A percentile compares a stretch with the other conserved stretches of the same genome.
These are phyloP conservation scores for Actinia equina DNA, from an alignment of 64 coral and sea anemone genomes.

Conservation along the genomic window DNA sequence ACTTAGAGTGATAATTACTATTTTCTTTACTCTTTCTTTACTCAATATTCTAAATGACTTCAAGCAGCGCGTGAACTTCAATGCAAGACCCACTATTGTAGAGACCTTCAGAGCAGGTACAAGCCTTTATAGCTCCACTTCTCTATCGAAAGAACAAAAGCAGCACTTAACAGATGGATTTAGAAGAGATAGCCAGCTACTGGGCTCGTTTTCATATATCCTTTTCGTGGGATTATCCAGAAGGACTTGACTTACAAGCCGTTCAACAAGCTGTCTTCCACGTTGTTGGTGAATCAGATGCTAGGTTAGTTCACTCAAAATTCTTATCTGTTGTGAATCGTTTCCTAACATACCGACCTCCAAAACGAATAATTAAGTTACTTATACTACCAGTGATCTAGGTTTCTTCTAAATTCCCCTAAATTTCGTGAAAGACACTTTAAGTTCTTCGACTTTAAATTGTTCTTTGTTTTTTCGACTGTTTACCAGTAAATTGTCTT, in stretches of 20 bases:
- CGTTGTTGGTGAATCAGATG: slow-evolving; percentile 75
- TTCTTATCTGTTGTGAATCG: not conserved
- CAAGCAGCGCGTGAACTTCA: not conserved
- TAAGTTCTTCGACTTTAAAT: not conserved
- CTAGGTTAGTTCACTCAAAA: slow-evolving; percentile 37
- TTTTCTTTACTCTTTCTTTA: not conserved
- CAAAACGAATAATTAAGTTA: not conserved
- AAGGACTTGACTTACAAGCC: slow-evolving; percentile 76
- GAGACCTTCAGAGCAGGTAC: not conserved
- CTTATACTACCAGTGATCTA: not conserved
- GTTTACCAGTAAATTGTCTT: not conserved
- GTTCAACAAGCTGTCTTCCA: slow-evolving; percentile 88
- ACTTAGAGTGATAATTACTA: not conserved
- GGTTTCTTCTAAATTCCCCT: not conserved
- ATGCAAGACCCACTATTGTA: not conserved
- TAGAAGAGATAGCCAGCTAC: slow-evolving; percentile 63
- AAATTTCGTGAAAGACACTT: not conserved
- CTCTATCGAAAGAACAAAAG: not conserved
- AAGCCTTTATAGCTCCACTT: not conserved
- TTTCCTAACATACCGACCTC: not conserved
- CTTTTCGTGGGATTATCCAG: slow-evolving; percentile 91
- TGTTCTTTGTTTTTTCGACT: not conserved
- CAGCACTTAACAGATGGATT: slow-evolving; percentile 42
- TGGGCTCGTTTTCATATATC: slow-evolving; percentile 90
- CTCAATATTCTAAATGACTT: not conserved